These are phyloP conservation scores for Dermatemys mawii DNA, from an alignment of 2,113 vertebrate species.

Conservation along the genomic window DNA sequence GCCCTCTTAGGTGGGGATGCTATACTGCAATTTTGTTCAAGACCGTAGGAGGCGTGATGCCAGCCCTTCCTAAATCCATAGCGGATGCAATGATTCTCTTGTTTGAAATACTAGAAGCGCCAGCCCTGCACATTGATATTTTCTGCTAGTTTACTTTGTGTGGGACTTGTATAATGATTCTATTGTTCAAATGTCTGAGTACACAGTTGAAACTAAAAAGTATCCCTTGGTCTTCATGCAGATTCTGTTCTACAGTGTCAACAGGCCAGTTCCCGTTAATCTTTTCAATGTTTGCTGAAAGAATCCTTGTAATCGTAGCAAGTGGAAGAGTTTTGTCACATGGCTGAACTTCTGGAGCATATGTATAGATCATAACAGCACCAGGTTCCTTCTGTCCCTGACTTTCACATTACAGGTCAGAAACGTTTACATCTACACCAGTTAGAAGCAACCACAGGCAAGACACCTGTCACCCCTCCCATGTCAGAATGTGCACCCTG, in stretches of 20 bases:
- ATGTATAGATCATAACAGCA: background rate
- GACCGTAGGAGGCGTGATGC: background rate
- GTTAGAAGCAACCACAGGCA: slow-evolving; percentile 32
- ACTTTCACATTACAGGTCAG: background rate
- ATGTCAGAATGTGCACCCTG: background rate
- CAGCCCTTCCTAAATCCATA: background rate
- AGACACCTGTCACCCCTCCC: background rate
- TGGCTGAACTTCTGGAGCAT: background rate
- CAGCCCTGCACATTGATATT: background rate
- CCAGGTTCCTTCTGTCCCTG: background rate
- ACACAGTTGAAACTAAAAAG: slow-evolving; percentile 8
- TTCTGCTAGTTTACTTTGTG: background rate
- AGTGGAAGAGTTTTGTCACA: background rate
- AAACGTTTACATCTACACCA: background rate
- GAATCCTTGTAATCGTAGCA: slow-evolving; percentile 34
- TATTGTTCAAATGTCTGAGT: slow-evolving; percentile 7
- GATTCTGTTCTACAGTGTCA: background rate
- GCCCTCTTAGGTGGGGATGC: background rate
- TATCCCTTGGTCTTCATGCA: slow-evolving; percentile 3
- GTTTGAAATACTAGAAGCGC: background rate
- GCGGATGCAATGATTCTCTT: background rate
- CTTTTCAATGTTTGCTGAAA: background rate
- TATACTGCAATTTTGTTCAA: background rate
- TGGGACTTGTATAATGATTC: background rate
- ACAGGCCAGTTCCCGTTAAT: slow-evolving; percentile 7